Conservation (phyloP, 2,797 vertebrate species). For the Parotocinclus haroldoi region DNA sequence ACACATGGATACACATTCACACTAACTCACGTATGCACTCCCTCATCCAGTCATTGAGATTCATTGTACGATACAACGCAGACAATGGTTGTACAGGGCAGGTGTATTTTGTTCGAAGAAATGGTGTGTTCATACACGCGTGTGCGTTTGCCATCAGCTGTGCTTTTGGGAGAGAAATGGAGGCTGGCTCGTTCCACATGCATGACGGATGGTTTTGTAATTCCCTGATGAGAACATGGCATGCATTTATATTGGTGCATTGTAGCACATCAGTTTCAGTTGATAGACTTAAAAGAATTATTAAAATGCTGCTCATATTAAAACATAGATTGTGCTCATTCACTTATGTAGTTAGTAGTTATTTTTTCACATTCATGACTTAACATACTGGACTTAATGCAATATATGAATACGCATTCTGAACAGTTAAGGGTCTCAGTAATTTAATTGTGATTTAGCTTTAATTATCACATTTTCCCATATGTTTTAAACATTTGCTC, state of each 20-base stretch:
- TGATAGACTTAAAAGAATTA: no score
- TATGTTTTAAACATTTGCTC: no score
- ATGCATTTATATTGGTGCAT: constrained; percentile 7
- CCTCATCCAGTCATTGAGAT: not conserved
- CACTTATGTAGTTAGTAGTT: no score
- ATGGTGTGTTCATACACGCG: constrained; percentile 6
- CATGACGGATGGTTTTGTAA: constrained; percentile 63
- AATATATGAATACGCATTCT: no score
- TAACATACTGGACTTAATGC: no score
- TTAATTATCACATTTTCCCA: no score
- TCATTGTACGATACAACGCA: constrained; percentile 18
- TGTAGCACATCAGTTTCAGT: no score
- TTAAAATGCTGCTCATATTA: no score
- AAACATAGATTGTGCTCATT: no score
- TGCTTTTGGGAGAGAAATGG: constrained; percentile 42
- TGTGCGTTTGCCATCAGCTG: constrained; percentile 33
- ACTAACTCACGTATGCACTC: constrained; percentile 14
- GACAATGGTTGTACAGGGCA: not conserved
- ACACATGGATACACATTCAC: constrained; percentile 13
- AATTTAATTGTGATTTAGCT: no score
- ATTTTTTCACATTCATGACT: no score
- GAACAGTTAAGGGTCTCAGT: no score
- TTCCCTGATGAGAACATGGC: constrained; percentile 53
- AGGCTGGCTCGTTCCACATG: constrained; percentile 49
- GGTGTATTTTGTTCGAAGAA: not conserved